Percentiles rank a stretch among this genome's conserved stretches.
These are phyloP conservation scores for Meloe dianella DNA, from an alignment of 2,888 invertebrate genomes.

Conservation along the genomic window DNA sequence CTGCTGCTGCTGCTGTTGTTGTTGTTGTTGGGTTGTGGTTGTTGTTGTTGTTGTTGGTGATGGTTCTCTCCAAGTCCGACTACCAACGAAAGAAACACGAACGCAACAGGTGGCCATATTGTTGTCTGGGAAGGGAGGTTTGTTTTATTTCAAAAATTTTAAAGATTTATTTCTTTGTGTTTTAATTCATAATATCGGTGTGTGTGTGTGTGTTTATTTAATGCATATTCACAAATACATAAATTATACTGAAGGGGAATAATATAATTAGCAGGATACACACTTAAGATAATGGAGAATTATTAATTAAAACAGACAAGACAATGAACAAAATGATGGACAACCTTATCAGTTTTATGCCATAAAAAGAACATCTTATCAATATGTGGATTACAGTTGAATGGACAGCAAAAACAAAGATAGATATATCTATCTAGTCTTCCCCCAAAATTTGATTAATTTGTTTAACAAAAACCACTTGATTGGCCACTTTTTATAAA, in stretches of 20 bases:
- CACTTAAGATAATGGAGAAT: background rate
- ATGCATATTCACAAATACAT: too few species aligned
- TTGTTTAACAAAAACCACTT: too few species aligned
- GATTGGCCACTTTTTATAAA: too few species aligned
- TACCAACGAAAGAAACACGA: slow-evolving; percentile 36
- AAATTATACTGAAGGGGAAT: background rate
- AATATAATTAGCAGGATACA: background rate
- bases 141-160: slow-evolving; percentile 7
- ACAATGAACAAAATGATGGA: too few species aligned
- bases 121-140: slow-evolving; percentile 31
- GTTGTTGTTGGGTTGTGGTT: background rate
- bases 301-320: background rate
- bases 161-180: background rate
- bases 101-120: slow-evolving; percentile 50
- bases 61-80: slow-evolving; percentile 26
- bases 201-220: background rate
- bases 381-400: too few species aligned
- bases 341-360: too few species aligned
- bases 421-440: too few species aligned
- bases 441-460: too few species aligned
- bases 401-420: too few species aligned
- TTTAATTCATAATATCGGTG: background rate
- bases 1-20: background rate
- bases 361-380: too few species aligned
- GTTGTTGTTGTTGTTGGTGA: background rate